A percentile compares a stretch with the other conserved stretches of the same genome.
phyloP scores from a whole-genome alignment of 2,797 vertebrate genomes.

The Pangasius larnaudii region DNA sequence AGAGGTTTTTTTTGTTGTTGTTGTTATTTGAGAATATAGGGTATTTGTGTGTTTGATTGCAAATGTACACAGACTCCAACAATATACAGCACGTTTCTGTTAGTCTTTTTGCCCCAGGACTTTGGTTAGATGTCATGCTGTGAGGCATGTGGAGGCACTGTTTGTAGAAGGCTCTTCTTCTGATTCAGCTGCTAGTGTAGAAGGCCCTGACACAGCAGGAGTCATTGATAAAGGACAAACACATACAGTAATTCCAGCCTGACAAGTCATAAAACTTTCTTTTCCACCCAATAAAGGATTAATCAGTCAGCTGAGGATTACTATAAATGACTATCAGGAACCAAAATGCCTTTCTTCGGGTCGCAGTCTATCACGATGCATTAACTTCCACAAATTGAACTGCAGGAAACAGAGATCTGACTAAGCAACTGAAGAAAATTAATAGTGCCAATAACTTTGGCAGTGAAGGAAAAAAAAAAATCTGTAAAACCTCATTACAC shows the following conservation, averaged over 20 bases:
- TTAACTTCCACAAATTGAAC: not conserved
- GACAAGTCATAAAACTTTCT: not conserved
- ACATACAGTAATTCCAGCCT: slow-evolving; percentile 19
- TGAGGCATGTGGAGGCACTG: slow-evolving; percentile 71
- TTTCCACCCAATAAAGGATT: not conserved
- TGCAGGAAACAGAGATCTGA: slow-evolving; percentile 9
- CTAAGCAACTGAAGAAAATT: slow-evolving; percentile 11
- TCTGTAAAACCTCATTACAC: slow-evolving; percentile 7
- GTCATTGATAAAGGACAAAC: slow-evolving; percentile 3
- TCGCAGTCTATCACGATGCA: not conserved
- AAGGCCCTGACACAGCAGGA: slow-evolving; percentile 44
- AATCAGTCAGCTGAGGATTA: not conserved
- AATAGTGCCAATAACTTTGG: not conserved
- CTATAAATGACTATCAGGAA: slow-evolving; percentile 14
- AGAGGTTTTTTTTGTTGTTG: not conserved
- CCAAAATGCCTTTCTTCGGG: slow-evolving; percentile 4
- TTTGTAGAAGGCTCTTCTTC: slow-evolving; percentile 55
- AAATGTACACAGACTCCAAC: not conserved
- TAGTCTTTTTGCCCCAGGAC: slow-evolving; percentile 55
- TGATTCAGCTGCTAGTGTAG: slow-evolving; percentile 49
- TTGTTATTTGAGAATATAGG: not conserved
- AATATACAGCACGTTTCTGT: slow-evolving; percentile 45
- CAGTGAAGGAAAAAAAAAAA: not conserved
- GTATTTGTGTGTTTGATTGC: not conserved
- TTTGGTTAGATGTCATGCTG: slow-evolving; percentile 79